Percentiles rank a stretch among this genome's conserved stretches.
phyloP scores from a whole-genome alignment of 2,888 invertebrate genomes.

The Nymphalis polychloros region DNA sequence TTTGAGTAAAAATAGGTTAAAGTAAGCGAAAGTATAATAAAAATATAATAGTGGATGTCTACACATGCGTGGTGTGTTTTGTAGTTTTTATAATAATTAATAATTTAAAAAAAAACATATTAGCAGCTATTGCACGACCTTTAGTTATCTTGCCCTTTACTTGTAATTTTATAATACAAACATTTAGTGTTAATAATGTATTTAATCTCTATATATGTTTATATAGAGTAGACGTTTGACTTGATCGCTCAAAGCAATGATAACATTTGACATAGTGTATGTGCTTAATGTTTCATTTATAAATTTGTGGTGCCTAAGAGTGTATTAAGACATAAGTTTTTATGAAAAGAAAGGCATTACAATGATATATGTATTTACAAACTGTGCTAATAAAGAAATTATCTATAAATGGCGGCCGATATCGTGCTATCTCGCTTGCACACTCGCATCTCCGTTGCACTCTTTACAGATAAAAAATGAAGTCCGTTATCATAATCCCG shows the following conservation, averaged over 20 bases:
- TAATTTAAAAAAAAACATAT: constrained; percentile 26
- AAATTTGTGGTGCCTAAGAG: constrained; percentile 7
- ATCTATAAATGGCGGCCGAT: too few species aligned
- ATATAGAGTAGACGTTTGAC: constrained; percentile 41
- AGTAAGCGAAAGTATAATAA: neutral
- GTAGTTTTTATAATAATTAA: constrained; percentile 8
- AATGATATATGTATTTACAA: too few species aligned
- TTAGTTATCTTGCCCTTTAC: constrained; percentile 62
- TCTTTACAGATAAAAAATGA: too few species aligned
- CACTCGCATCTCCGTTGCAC: too few species aligned
- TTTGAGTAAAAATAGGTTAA: neutral
- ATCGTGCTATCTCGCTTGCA: too few species aligned
- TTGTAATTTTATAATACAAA: constrained; percentile 24
- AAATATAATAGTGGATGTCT: neutral
- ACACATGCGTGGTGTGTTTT: constrained; percentile 9
- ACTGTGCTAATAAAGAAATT: too few species aligned
- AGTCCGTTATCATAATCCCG: too few species aligned
- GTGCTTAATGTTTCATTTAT: constrained; percentile 2
- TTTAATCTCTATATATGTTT: neutral
- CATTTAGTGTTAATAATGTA: constrained; percentile 4
- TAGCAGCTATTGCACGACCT: constrained; percentile 72
- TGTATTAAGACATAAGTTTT: neutral
- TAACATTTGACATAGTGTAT: constrained; percentile 14
- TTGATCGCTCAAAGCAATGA: constrained; percentile 35
- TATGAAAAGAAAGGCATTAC: too few species aligned